phyloP scores from a whole-genome alignment of 2,797 vertebrate species.

The Siniperca undulata region DNA sequence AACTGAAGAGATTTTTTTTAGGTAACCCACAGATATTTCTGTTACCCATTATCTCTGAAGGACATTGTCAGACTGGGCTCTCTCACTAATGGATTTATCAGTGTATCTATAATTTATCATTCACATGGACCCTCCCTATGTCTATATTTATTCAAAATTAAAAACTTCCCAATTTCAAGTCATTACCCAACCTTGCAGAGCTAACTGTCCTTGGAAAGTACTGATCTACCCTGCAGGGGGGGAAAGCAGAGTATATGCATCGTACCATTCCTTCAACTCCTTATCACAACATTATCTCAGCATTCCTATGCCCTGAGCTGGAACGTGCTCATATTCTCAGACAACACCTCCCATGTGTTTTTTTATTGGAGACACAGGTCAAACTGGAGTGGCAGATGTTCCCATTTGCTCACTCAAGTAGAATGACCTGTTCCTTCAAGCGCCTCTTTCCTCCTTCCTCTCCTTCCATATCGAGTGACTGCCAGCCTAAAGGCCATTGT shows the following conservation, averaged over 20 bases:
- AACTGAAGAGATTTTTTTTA: too few species aligned
- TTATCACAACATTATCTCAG: constrained; percentile 84
- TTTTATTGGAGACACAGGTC: constrained; percentile 74
- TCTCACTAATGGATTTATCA: constrained; percentile 13
- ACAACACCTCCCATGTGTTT: constrained; percentile 65
- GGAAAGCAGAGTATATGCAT: constrained; percentile 53
- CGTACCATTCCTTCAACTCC: constrained; percentile 67
- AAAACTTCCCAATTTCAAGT: constrained; percentile 17
- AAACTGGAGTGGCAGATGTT: constrained; percentile 80
- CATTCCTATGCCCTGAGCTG: constrained; percentile 85
- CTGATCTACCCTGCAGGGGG: constrained; percentile 55
- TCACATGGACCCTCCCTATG: not conserved
- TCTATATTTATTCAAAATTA: not conserved
- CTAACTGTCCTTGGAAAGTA: constrained; percentile 63
- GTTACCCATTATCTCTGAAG: not conserved
- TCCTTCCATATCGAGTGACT: constrained; percentile 76
- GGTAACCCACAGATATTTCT: too few species aligned
- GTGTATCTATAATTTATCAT: constrained; percentile 5
- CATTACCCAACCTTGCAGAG: constrained; percentile 26
- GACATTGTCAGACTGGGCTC: not conserved
- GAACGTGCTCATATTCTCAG: constrained; percentile 81
- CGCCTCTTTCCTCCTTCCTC: constrained; percentile 67
- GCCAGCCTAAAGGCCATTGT: constrained; percentile 64
- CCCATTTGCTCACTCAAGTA: constrained; percentile 80
- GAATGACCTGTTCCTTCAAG: constrained; percentile 81